These are phyloP conservation scores for Oreotragus oreotragus DNA, from an alignment of 2,113 vertebrate genomes.

Conservation along the genomic window DNA sequence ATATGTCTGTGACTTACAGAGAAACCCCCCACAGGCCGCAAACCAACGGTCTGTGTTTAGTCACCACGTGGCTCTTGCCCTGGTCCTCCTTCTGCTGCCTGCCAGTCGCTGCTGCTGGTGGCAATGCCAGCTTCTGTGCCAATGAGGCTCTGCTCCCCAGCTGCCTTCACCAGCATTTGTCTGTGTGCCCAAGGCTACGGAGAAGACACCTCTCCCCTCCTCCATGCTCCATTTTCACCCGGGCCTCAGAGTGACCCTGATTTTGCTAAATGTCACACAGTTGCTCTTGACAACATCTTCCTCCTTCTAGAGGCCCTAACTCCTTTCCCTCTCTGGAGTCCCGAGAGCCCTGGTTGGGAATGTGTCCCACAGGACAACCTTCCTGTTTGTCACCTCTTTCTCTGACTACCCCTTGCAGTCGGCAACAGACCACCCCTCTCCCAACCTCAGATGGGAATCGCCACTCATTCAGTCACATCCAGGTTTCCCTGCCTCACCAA, in stretches of 20 bases:
- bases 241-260: neutral
- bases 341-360: neutral
- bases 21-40: neutral
- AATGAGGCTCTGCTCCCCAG: neutral
- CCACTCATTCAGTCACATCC: neutral
- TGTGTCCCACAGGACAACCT: neutral
- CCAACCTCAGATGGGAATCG: neutral
- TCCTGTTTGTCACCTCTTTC: neutral
- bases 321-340: neutral
- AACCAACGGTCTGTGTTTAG: neutral
- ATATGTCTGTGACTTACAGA: neutral
- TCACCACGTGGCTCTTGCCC: neutral
- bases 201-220: neutral
- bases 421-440: neutral
- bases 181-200: neutral
- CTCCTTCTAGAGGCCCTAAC: neutral
- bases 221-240: neutral
- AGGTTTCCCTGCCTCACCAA: no score
- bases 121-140: neutral
- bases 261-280: neutral
- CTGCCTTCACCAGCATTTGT: rapidly evolving
- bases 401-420: neutral
- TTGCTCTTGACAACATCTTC: neutral
- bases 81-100: neutral
- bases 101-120: neutral